Base-by-base conservation (phyloP, 2,113 vertebrate genomes). In the Planiliza haematocheilus region DNA sequence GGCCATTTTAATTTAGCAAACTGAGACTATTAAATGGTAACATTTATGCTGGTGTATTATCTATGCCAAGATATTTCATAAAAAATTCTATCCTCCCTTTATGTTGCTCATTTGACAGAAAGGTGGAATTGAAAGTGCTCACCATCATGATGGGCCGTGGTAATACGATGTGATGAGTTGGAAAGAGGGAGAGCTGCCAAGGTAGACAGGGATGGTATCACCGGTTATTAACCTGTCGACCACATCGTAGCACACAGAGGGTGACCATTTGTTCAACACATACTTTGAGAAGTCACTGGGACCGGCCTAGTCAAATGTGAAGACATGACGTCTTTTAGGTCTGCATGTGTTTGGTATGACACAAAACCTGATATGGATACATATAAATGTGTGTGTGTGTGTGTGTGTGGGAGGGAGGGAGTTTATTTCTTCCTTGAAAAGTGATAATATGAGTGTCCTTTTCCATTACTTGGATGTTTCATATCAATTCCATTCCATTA, bases 181-280 rank as follows among this genome's bases (percentile, higher is more conserved):
- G 59, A 61, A 57, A 12, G 49, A 20, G 10, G 30, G 69, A 53
- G 62, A 37, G 80, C 77, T 62, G 74, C 72, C 63, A 43, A 53
- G 36, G 21, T 2, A 8, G 39, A 45, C 70, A 10, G 46, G 52
- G 61, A 80, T 42, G 10, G 53, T 24, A 55, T 16, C 43, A 7
- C 81, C 61, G 48, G 79, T 82, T 58, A 67, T 84, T 81, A 82
- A 80, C 76, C 69, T 63, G 65, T 86, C 63, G 20, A 21, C 61
- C 42, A 48, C 39, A 49, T 42, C 11, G 65, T 67, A 48, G 36
- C 2, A 21, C 10, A 12, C 36, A 12, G 57, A 45, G 53, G 24
- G 36, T 36, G 74, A 83, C 70, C 45, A 60, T 83, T 50, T 68
- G 66, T 59, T 78, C 38, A 37, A 59, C 36, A 4, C 50, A 60